Percentiles rank a stretch among this genome's conserved stretches.
Evolutionary conservation across 1,140 invertebrate genomes (phyloP).

Genomic region (Polyergus mexicanus): DNA sequence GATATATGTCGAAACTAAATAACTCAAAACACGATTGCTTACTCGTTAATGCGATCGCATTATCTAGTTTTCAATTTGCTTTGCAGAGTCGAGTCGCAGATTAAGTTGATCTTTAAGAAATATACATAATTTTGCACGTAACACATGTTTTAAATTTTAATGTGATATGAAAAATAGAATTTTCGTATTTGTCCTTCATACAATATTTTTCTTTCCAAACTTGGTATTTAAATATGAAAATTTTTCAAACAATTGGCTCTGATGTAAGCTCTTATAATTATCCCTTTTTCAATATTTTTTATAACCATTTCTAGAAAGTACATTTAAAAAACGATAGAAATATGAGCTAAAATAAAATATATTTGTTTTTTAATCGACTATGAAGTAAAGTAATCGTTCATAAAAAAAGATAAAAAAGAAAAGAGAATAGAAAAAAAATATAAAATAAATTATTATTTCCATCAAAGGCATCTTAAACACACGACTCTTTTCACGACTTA

Average conservation of each 20-base stretch:
- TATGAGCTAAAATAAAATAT: not conserved
- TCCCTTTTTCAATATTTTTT: not conserved
- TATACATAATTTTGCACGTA: not conserved
- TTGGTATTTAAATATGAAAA: not conserved
- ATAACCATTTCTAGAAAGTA: not conserved
- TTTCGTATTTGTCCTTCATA: not conserved
- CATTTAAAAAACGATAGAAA: not conserved
- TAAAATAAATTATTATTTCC: conserved; percentile 19
- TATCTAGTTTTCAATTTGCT: conserved; percentile 40
- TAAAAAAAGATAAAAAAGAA: not conserved
- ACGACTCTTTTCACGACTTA: not conserved
- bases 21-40: conserved; percentile 33
- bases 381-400: not conserved
- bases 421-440: not conserved
- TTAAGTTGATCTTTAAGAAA: conserved; percentile 17
- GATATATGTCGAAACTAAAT: conserved; percentile 41
- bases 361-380: not conserved
- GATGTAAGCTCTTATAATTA: not conserved
- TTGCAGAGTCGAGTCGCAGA: not conserved
- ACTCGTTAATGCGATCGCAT: conserved; percentile 38
- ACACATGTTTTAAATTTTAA: not conserved
- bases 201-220: not conserved
- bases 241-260: not conserved
- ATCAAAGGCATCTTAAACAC: not conserved
- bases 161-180: not conserved